A percentile compares a stretch with the other conserved stretches of the same genome.
phyloP scores from a whole-genome alignment of 2,888 invertebrate species.

The Cyclophora albipunctata region DNA sequence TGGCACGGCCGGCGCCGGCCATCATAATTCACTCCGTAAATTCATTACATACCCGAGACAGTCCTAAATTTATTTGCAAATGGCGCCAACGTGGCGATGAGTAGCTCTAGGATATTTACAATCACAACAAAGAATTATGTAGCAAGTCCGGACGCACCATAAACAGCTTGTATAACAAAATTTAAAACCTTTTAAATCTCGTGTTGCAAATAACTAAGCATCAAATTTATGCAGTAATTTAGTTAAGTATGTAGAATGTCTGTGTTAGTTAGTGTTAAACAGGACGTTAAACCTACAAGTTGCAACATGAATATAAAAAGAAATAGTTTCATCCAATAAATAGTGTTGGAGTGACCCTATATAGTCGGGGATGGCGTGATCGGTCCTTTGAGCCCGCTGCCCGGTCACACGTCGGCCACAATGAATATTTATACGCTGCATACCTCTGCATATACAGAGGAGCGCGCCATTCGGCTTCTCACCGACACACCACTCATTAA shows the following conservation, averaged over 20 bases:
- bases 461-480: slow-evolving; percentile 37
- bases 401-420: slow-evolving; percentile 42
- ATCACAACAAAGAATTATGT: slow-evolving; percentile 45
- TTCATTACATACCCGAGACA: slow-evolving; percentile 67
- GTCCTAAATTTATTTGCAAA: slow-evolving; percentile 70
- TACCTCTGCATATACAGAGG: slow-evolving; percentile 28
- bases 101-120: slow-evolving; percentile 56
- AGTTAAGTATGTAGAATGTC: too few species aligned
- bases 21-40: slow-evolving; percentile 65
- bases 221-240: too few species aligned
- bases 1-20: slow-evolving; percentile 55
- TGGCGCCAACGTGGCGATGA: slow-evolving; percentile 64
- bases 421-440: slow-evolving; percentile 58
- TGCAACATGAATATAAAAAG: too few species aligned
- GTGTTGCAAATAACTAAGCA: too few species aligned
- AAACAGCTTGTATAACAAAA: too few species aligned
- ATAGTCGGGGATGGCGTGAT: slow-evolving; percentile 23
- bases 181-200: too few species aligned
- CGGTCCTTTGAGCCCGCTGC: slow-evolving; percentile 55
- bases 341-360: too few species aligned
- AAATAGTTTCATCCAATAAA: too few species aligned
- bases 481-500: slow-evolving; percentile 49
- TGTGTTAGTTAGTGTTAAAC: too few species aligned
- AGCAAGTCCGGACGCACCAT: slow-evolving; percentile 5
- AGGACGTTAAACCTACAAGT: too few species aligned